A percentile compares a stretch with the other conserved stretches of the same genome.
Evolutionary conservation across 2,113 vertebrate species (phyloP).

Genomic region (rabbit (Oryctolagus cuniculus)): mOryCun1.1 NC_091447.1:43680501-43681000

Average conservation of each 20-base stretch:
- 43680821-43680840: slow-evolving; percentile 18
- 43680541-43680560: too few relatives aligned
- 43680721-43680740: neutral
- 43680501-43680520: too few relatives aligned
- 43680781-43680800: slow-evolving; percentile 32
- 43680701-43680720: neutral
- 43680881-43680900: neutral
- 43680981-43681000: neutral
- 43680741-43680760: neutral
- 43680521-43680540: too few relatives aligned
- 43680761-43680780: neutral
- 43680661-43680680: neutral
- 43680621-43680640: too few relatives aligned
- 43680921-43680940: neutral
- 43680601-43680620: too few relatives aligned
- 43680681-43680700: neutral
- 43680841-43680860: neutral
- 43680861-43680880: neutral
- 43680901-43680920: neutral
- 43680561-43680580: too few relatives aligned
- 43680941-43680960: neutral
- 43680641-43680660: neutral
- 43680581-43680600: too few relatives aligned
- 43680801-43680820: neutral
- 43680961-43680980: slow-evolving; percentile 14